phyloP scores from a whole-genome alignment of 2,113 vertebrate genomes.

The Meles meles region DNA sequence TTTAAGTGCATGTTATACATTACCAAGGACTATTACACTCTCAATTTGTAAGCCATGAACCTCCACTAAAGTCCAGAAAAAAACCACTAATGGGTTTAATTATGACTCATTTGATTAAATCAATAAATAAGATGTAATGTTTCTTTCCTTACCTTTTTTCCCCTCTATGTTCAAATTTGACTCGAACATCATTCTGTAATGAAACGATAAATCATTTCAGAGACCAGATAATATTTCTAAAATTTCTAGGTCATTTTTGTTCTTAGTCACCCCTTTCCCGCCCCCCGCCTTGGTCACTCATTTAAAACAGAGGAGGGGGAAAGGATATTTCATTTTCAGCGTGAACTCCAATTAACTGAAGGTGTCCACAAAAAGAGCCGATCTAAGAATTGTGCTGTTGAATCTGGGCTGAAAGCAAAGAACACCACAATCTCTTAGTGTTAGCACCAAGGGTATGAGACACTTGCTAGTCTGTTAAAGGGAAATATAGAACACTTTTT shows the following conservation, averaged over 20 bases:
- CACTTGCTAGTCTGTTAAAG: not conserved
- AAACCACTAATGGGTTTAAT: not conserved
- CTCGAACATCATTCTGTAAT: slow-evolving; percentile 94
- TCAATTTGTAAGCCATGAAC: slow-evolving; percentile 6
- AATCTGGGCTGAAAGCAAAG: not conserved
- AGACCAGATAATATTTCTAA: slow-evolving; percentile 21
- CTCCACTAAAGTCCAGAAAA: slow-evolving; percentile 9
- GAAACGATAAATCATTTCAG: slow-evolving; percentile 46
- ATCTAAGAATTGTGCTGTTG: not conserved
- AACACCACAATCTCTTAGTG: not conserved
- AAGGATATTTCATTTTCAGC: slow-evolving; percentile 16
- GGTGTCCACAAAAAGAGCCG: not conserved
- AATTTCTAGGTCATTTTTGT: slow-evolving; percentile 34
- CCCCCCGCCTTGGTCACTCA: not conserved
- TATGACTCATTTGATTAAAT: slow-evolving; percentile 38
- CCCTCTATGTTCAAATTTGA: slow-evolving; percentile 99
- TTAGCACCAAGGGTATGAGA: not conserved
- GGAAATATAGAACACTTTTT: not conserved
- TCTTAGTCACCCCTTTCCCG: not conserved
- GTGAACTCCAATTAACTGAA: not conserved
- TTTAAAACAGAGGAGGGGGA: not conserved
- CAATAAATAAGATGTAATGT: not conserved
- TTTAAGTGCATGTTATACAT: not conserved
- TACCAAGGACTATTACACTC: slow-evolving; percentile 36
- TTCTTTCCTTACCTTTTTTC: slow-evolving; percentile 92